Evolutionary conservation across 2,888 invertebrate species (phyloP).

Genomic region (Acanthacorydalis orientalis): DNA sequence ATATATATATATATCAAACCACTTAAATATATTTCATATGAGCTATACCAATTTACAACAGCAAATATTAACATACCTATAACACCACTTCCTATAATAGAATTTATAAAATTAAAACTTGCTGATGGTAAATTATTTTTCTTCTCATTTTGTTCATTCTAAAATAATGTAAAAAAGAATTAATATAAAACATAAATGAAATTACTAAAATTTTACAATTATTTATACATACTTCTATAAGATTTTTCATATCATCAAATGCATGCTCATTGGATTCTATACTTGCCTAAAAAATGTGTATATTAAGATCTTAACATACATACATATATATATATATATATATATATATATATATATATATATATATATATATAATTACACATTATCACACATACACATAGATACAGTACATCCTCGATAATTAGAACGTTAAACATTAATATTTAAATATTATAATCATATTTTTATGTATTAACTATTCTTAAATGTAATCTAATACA

Average conservation of each 20-base stretch:
- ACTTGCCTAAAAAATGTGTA: slow-evolving; percentile 30
- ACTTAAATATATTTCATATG: slow-evolving; percentile 1
- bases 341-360: no score
- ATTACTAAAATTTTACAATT: neutral
- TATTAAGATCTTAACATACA: no score
- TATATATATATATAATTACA: no score
- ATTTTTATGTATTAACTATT: no score
- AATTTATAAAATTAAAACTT: slow-evolving; percentile 77
- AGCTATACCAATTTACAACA: no score
- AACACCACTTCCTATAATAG: slow-evolving; percentile 73
- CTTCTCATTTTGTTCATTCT: slow-evolving; percentile 36
- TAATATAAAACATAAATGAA: neutral
- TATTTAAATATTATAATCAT: no score
- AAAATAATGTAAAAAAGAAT: slow-evolving; percentile 8
- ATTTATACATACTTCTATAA: slow-evolving; percentile 33
- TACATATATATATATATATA: no score
- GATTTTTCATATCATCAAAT: slow-evolving; percentile 46
- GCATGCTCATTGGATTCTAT: slow-evolving; percentile 42
- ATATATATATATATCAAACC: neutral
- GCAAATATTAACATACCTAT: slow-evolving; percentile 39
- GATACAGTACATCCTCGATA: no score
- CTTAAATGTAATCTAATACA: no score
- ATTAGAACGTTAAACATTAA: no score
- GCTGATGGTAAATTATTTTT: slow-evolving; percentile 55
- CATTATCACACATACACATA: no score